Base-by-base conservation (phyloP, 2,113 vertebrate genomes). In the Cercopithecus mona region DNA sequence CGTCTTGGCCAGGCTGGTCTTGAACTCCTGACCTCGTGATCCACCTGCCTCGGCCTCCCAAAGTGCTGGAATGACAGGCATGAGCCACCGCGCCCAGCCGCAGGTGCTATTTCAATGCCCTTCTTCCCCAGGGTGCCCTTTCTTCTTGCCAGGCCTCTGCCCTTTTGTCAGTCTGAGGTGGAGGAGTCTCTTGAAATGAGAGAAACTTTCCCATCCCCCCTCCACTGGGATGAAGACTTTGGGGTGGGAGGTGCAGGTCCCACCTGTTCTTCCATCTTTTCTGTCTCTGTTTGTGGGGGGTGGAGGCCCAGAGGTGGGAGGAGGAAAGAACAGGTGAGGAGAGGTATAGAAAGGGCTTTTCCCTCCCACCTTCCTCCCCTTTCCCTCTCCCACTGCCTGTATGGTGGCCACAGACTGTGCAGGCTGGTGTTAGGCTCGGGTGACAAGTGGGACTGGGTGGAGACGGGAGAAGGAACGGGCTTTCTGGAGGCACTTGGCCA, bases 341-440 rank as follows among this genome's bases (percentile, higher is more conserved):
- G 17, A 76, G 38, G 13, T 43, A 50, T 4, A 10, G 55, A 23
- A 10, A 10, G 55, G 43, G 61, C 3, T 7, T 57, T 57, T 61
- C 45, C 88, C 16, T 35, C 7, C 9, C 10, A 2, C 2, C 30
- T 7, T 12, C 45, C 4, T 45, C n/a, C n/a, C 12, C 16, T 0
- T 4, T 35, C 1, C 73, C 13, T 50, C 40, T 8, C 23, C 30
- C 8, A 18, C 70, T 43, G 11, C 27, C 22, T 57, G 50, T 9
- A 35, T 16, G 23, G 10, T 48, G 61, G 43, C 38, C 93, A 64
- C 25, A 57, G 84, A 16, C 35, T 11, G 59, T 5, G 18, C 30
- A 32, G 22, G 40, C 32, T 43, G 17, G 40, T n/a, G 48, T 12
- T 40, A 55, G 40, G 73, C 12, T 14, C 14, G 23, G n/a, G 66